phyloP scores from a whole-genome alignment of 2,113 vertebrate genomes.

The Alethe diademata region DNA sequence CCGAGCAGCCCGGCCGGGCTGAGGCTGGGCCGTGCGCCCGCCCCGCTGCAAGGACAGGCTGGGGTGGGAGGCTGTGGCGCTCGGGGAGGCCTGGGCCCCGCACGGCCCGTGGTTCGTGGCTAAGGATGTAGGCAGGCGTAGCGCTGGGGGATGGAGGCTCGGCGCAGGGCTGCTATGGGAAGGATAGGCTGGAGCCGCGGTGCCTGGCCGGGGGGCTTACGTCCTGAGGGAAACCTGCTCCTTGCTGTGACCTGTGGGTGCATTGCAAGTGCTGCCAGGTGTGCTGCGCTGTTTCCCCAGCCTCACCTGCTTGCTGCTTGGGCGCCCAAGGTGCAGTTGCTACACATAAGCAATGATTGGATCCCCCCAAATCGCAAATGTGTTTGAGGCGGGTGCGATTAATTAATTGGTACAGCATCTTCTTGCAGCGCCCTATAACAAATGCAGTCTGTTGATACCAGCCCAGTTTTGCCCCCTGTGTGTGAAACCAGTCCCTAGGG shows the following conservation, averaged over 20 bases:
- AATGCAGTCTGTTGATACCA: background rate
- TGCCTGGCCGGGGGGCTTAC: background rate
- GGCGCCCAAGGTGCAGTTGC: background rate
- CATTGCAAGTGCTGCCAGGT: background rate
- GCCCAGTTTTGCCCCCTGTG: fast-evolving
- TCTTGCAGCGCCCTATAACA: fast-evolving
- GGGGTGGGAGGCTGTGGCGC: background rate
- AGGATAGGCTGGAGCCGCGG: background rate
- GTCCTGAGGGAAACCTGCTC: background rate
- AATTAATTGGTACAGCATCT: background rate
- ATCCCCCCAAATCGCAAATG: background rate
- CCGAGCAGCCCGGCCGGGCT: background rate
- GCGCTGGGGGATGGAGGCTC: background rate
- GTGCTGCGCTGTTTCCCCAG: background rate
- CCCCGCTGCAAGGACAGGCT: background rate
- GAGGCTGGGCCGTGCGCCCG: too few relatives aligned
- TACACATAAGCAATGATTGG: fast-evolving
- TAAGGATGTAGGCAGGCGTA: fast-evolving
- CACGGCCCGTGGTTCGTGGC: fast-evolving
- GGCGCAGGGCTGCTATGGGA: background rate
- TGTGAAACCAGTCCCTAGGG: background rate
- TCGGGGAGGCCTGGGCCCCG: fast-evolving
- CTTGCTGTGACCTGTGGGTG: background rate
- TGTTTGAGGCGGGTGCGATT: fast-evolving
- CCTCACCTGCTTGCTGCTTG: fast-evolving